Base-by-base conservation (phyloP, 2,113 vertebrate genomes). In the Boleophthalmus pectinirostris region DNA sequence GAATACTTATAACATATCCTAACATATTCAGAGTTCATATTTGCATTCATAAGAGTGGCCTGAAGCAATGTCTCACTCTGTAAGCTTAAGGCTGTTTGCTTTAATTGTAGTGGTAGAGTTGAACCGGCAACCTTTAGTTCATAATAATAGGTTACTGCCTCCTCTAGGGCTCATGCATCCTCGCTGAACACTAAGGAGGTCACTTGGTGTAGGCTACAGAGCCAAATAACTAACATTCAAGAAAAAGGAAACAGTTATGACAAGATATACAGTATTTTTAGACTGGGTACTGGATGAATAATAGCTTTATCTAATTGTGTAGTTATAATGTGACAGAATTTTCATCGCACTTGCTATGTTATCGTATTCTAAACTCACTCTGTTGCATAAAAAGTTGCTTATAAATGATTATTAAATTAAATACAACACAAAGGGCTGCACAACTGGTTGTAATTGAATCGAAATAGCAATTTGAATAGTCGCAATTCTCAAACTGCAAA, bases 101-200 rank as follows among this genome's bases (percentile, higher is more conserved):
- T 33, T 24, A 16, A 53, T n/a, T n/a, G 57, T 82, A 78, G 68
- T 71, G 69, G 68, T 83, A 76, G 82, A 86, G 73, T 85, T 88
- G 78, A 88, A 83, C 74, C 46, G 67, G 24, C 66, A 85, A 76
- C 87, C 85, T 80, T 88, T 85, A 69, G 74, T 81, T 60, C 68
- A 67, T 20, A 23, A 84, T 80, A 78, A 60, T 81, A 86, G 87
- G 81, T 83, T 83, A 69, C 20, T 5, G 16, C 38, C 64, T 79
- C 86, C 91, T 85, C 75, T 0, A 23, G 83, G 85, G 88, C 75
- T 80, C 75, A 58, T 70, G 74, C 79, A 82, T 85, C 88, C 84
- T 79, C 47, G 78, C 72, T 46, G 70, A 68, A 56, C 66, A 75
- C 68, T 66, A 75, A 70, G 90, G 90, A 91, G 89, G 88, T 89